Evolutionary conservation across 1,140 invertebrate genomes (phyloP).

Genomic region (Scaptomyza graminum): DNA sequence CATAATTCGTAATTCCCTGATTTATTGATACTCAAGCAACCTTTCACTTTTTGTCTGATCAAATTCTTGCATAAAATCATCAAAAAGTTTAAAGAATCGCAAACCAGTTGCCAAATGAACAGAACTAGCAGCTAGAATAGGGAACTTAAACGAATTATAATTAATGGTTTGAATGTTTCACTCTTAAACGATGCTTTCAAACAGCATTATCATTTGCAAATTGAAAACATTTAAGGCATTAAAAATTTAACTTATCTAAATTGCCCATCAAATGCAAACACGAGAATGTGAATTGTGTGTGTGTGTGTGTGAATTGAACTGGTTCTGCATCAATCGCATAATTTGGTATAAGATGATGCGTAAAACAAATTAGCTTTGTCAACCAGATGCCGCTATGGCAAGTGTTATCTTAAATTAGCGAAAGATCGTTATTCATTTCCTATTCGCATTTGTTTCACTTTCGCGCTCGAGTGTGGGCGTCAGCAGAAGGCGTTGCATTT

Average conservation of each 20-base stretch:
- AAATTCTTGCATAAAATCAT: slow-evolving; percentile 32
- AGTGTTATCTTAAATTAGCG: slow-evolving; percentile 22
- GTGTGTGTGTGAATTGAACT: slow-evolving; percentile 32
- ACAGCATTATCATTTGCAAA: slow-evolving; percentile 51
- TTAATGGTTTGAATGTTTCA: slow-evolving; percentile 51
- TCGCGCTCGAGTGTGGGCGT: slow-evolving; percentile 2
- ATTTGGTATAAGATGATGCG: slow-evolving; percentile 60
- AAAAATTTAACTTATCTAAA: slow-evolving; percentile 69
- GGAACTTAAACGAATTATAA: slow-evolving; percentile 42
- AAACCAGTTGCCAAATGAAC: slow-evolving; percentile 33
- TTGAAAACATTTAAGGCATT: slow-evolving; percentile 72
- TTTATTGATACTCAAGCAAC: neutral
- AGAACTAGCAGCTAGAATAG: slow-evolving; percentile 17
- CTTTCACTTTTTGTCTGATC: slow-evolving; percentile 27
- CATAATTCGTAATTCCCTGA: neutral
- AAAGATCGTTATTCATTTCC: slow-evolving; percentile 34
- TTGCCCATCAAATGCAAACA: slow-evolving; percentile 44
- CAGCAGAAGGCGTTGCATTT: slow-evolving; percentile 21
- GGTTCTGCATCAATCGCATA: slow-evolving; percentile 26
- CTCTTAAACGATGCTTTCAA: slow-evolving; percentile 56
- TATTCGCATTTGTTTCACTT: slow-evolving; percentile 27
- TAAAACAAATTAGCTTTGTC: slow-evolving; percentile 55
- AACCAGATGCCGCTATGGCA: slow-evolving; percentile 30
- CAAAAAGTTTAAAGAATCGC: slow-evolving; percentile 17
- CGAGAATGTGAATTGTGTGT: too few species aligned